phyloP scores from a whole-genome alignment of 2,888 invertebrate species.

The Scaptomyza flava region DNA sequence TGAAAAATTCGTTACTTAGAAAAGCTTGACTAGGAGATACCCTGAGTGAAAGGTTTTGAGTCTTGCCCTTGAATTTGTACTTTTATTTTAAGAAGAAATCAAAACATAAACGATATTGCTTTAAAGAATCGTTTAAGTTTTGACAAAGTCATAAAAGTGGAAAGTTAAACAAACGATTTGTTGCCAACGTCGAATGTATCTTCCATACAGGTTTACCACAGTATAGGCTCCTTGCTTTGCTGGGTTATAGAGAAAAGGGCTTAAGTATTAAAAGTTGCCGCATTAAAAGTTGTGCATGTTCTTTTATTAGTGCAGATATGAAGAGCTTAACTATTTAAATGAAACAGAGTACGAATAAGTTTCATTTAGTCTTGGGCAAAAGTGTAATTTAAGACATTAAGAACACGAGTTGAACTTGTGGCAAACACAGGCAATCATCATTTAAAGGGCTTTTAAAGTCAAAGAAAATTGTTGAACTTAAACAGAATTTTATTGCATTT shows the following conservation, averaged over 20 bases:
- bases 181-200: too few species aligned
- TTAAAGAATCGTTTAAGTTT: too few species aligned
- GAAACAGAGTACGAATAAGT: conserved; percentile 15
- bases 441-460: not conserved
- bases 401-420: not conserved
- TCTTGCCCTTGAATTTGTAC: too few species aligned
- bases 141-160: too few species aligned
- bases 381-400: conserved; percentile 8
- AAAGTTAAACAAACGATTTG: too few species aligned
- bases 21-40: not conserved
- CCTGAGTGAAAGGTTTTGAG: not conserved
- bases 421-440: not conserved
- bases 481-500: not conserved
- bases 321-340: conserved; percentile 26
- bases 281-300: conserved; percentile 60
- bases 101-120: too few species aligned
- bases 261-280: conserved; percentile 39
- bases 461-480: not conserved
- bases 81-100: not conserved
- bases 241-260: conserved; percentile 5
- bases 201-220: too few species aligned
- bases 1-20: not conserved
- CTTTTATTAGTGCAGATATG: conserved; percentile 54
- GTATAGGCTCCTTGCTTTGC: too few species aligned
- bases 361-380: conserved; percentile 17